Percentiles rank a stretch among this genome's conserved stretches.
Evolutionary conservation across 1,140 invertebrate species (phyloP).

Genomic region (Plodia interpunctella): DNA sequence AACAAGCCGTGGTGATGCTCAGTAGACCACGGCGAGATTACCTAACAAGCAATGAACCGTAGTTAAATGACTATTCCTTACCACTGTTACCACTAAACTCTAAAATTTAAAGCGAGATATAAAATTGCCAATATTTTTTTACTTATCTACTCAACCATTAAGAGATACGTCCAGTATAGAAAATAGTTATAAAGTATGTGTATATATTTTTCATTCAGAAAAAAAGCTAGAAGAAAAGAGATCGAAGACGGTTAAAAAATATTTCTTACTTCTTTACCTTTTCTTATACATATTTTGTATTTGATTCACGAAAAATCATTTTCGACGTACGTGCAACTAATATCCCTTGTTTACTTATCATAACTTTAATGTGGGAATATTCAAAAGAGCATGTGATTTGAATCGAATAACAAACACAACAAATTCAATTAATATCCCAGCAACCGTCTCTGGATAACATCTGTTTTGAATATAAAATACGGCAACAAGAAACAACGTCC

Average conservation of each 20-base stretch:
- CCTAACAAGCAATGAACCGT: conserved; percentile 19
- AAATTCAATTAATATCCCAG: conserved; percentile 66
- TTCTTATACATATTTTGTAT: no score
- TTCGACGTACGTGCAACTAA: neutral
- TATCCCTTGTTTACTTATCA: conserved; percentile 17
- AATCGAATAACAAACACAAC: conserved; percentile 61
- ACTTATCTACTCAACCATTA: no score
- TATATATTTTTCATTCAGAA: no score
- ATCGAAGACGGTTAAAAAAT: no score
- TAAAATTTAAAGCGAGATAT: no score
- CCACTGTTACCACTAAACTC: neutral
- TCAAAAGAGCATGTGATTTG: conserved; percentile 57
- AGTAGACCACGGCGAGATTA: conserved; percentile 34
- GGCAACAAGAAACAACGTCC: conserved; percentile 43
- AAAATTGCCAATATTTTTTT: no score
- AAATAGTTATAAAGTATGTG: no score
- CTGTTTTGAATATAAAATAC: conserved; percentile 73
- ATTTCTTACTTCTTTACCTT: no score
- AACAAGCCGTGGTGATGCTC: conserved; percentile 39
- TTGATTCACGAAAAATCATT: no score
- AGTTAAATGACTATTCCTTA: neutral
- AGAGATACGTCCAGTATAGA: no score
- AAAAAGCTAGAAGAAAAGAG: no score
- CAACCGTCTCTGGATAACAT: conserved; percentile 58
- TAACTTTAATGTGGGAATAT: conserved; percentile 54